Conservation (phyloP, 2,888 invertebrate genomes). For the Leptopilina drosophilae region DNA sequence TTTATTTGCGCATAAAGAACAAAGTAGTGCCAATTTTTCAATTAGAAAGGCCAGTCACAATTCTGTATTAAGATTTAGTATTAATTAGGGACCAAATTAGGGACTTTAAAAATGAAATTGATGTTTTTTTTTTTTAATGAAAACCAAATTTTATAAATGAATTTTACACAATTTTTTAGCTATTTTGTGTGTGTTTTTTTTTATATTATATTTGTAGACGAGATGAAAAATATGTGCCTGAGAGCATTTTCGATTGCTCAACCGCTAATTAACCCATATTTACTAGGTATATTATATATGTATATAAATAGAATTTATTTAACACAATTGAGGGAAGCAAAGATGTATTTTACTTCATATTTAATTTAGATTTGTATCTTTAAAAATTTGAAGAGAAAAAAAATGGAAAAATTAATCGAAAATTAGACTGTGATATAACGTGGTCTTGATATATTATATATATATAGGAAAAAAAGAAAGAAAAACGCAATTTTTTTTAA, state of each 20-base stretch:
- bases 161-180: constrained; percentile 9
- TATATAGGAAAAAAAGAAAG: not conserved
- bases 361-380: constrained; percentile 9
- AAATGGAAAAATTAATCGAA: constrained; percentile 32
- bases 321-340: constrained; percentile 4
- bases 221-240: constrained; percentile 13
- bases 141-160: constrained; percentile 6
- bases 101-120: constrained; percentile 4
- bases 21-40: constrained; percentile 33
- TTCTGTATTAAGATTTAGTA: constrained; percentile 36
- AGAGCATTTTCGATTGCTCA: constrained; percentile 32
- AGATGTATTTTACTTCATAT: constrained; percentile 32
- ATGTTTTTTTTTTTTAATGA: not conserved
- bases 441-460: not conserved
- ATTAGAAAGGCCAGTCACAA: constrained; percentile 25
- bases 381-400: not conserved
- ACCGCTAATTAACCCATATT: not conserved
- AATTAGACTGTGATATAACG: constrained; percentile 30
- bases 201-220: not conserved
- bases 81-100: constrained; percentile 11
- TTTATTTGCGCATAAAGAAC: not conserved
- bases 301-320: constrained; percentile 18
- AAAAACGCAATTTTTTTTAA: constrained; percentile 19
- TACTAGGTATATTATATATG: not conserved
- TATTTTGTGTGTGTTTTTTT: not conserved